Conservation (phyloP, 2,113 vertebrate genomes). For the Rhinichthys klamathensis region DNA sequence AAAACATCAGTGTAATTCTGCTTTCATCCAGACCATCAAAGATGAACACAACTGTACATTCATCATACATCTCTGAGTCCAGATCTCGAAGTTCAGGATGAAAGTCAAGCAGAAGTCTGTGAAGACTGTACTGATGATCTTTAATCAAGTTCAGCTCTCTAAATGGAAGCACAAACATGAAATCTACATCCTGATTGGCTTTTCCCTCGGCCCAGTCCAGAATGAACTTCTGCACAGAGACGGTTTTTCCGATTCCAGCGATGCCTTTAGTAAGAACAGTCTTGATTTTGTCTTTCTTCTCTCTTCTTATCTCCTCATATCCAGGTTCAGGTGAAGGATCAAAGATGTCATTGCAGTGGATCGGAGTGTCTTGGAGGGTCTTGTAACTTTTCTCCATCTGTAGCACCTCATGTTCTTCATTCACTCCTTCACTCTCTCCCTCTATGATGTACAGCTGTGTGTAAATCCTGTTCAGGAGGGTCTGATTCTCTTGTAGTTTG, state of each 20-base stretch:
- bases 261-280: constrained; percentile 27
- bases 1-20: not conserved
- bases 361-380: not conserved
- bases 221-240: constrained; percentile 14
- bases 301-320: not conserved
- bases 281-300: not conserved
- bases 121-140: constrained; percentile 4
- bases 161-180: constrained; percentile 28
- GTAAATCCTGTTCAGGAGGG: not conserved
- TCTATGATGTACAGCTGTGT: constrained; percentile 6
- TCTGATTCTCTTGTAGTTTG: not conserved
- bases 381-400: constrained; percentile 16
- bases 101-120: not conserved
- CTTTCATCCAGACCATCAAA: constrained; percentile 18
- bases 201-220: constrained; percentile 9
- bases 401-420: constrained; percentile 27
- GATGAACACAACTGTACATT: not conserved
- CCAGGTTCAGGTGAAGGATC: not conserved
- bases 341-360: constrained; percentile 19
- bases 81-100: not conserved
- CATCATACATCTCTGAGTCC: not conserved
- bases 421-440: constrained; percentile 9
- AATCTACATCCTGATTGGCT: constrained; percentile 11
- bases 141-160: not conserved
- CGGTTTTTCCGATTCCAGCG: not conserved